Evolutionary conservation across 2,797 vertebrate species (phyloP), one percentile per base, ranked within the genome.

Genomic region (Phalanger gymnotis): DNA sequence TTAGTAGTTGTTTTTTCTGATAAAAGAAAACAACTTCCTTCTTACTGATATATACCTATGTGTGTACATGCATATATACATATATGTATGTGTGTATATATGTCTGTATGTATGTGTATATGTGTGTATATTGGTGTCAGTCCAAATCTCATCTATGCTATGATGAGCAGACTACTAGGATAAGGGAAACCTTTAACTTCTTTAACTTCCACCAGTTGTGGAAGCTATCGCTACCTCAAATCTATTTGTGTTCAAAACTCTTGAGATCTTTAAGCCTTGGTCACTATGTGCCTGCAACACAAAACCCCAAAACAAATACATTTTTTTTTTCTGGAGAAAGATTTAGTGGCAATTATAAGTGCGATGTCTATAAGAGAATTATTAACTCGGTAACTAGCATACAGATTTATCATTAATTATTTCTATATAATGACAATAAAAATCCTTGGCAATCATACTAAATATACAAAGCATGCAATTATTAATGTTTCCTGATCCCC

Each of bases 11-110:
- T 95, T 97, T 95, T 97, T 30, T 57, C 10, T 94, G 92, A 90
- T 66, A 54, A 94, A 90, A 96, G 94, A 97, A 97, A 97, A 97
- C 14, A n/a, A 97, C 93, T 94, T 97, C 97, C 96, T 97, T n/a
- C 95, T 40, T 89, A 94, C 90, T 94, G 92, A 95, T 51, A 66
- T 19, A n/a, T n/a, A 19, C 3, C 19, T 5, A n/a, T 16, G 0
- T 66, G 11, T 34, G 31, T 66, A 1, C n/a, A 5, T 66, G 4
- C 16, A 16, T 66, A 27, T 16, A 16, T 66, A 3, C 9, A 31
- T 58, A 16, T 31, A 3, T 58, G 3, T 61, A 1, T 61, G 30
- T 61, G 57, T 61, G 3, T 61, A 4, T 34, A 4, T 34, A 5
- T 58, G 1, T 56, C 2, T 56, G 12, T 34, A 14, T 61, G 58